Evolutionary conservation across 2,888 invertebrate genomes (phyloP).

Genomic region (Phengaris arion): DNA sequence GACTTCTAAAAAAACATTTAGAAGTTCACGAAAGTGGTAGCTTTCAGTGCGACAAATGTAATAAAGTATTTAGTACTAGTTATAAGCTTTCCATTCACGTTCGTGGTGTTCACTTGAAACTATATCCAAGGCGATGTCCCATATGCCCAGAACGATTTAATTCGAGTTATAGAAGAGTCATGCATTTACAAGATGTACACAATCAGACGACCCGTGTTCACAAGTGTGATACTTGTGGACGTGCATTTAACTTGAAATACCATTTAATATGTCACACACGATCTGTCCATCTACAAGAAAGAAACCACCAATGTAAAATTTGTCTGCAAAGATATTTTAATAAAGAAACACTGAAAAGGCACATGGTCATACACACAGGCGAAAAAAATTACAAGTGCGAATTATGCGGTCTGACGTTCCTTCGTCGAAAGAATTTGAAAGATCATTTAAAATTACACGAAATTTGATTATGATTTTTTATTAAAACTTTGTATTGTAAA

Average conservation of each 20-base stretch:
- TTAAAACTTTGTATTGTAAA: not conserved
- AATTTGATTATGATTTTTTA: conserved; percentile 42
- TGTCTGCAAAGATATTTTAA: conserved; percentile 77
- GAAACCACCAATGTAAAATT: conserved; percentile 75
- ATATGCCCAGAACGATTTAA: conserved; percentile 72
- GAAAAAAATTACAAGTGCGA: conserved; percentile 78
- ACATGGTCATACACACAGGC: conserved; percentile 78
- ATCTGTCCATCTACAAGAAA: conserved; percentile 70
- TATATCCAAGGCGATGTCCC: conserved; percentile 64
- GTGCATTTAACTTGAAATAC: conserved; percentile 68
- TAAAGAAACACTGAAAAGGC: conserved; percentile 77
- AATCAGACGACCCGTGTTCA: conserved; percentile 70
- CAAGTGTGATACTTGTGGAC: conserved; percentile 68
- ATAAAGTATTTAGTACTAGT: conserved; percentile 65
- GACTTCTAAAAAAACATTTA: conserved; percentile 67
- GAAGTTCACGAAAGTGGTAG: conserved; percentile 71
- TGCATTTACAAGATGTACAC: conserved; percentile 72
- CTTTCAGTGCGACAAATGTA: conserved; percentile 66
- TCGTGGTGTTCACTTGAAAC: conserved; percentile 67
- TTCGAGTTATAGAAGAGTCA: conserved; percentile 68
- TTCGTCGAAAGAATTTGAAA: conserved; percentile 68
- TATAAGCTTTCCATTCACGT: conserved; percentile 65
- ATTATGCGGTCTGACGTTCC: conserved; percentile 73
- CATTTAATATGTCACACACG: conserved; percentile 68
- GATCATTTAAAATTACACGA: conserved; percentile 69